Conservation (phyloP, 2,888 invertebrate genomes). For the Melanchra persicariae region DNA sequence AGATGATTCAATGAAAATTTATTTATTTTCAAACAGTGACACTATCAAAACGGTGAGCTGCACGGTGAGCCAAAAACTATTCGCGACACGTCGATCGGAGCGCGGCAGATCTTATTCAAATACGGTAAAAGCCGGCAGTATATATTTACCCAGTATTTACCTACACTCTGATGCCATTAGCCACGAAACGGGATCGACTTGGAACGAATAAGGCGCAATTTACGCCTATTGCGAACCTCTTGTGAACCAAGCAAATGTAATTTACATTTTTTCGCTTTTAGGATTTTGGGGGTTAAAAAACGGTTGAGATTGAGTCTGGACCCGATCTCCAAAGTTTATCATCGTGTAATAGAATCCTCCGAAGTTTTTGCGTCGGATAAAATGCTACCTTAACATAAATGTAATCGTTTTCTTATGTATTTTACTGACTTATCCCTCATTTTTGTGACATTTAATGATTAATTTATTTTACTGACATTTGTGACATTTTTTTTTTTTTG, state of each 20-base stretch:
- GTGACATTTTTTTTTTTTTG: too few species aligned
- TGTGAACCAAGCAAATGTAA: slow-evolving; percentile 54
- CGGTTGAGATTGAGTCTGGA: slow-evolving; percentile 40
- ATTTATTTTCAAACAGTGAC: too few species aligned
- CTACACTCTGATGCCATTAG: slow-evolving; percentile 67
- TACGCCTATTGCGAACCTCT: slow-evolving; percentile 66
- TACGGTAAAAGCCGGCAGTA: slow-evolving; percentile 76
- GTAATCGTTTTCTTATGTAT: background rate
- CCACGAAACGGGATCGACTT: slow-evolving; percentile 63
- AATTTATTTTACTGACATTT: too few species aligned
- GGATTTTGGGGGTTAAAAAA: slow-evolving; percentile 40
- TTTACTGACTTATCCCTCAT: too few species aligned
- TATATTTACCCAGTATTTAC: slow-evolving; percentile 64
- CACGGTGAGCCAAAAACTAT: slow-evolving; percentile 59
- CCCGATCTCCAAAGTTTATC: slow-evolving; percentile 36
- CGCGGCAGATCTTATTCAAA: slow-evolving; percentile 75
- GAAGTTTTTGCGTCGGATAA: background rate
- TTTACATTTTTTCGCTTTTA: slow-evolving; percentile 60
- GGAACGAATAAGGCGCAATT: slow-evolving; percentile 68
- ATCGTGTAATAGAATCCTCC: slow-evolving; percentile 25
- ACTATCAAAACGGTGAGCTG: slow-evolving; percentile 33
- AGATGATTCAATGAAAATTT: too few species aligned
- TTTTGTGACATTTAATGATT: too few species aligned
- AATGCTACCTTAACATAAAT: slow-evolving; percentile 2
- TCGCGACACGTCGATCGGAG: slow-evolving; percentile 59